These are phyloP conservation scores for Drepanosiphum platanoidis DNA, from an alignment of 2,888 invertebrate genomes.

Conservation along the genomic window DNA sequence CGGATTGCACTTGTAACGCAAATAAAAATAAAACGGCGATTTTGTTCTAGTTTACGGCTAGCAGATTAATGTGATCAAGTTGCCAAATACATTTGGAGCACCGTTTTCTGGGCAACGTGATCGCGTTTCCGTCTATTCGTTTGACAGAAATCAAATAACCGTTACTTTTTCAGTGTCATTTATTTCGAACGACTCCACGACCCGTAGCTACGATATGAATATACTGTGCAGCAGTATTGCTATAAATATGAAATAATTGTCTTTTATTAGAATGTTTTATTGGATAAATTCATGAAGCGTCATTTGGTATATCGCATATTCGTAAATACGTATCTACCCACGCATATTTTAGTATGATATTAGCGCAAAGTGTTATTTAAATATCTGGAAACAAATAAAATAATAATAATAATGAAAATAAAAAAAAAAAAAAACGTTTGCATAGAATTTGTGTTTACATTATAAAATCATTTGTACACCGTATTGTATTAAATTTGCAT, in stretches of 20 bases:
- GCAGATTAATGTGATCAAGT: too few relatives aligned
- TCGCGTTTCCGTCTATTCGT: not conserved
- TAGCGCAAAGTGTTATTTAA: not conserved
- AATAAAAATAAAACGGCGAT: too few relatives aligned
- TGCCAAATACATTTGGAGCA: too few relatives aligned
- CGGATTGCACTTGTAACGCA: too few relatives aligned
- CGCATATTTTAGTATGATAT: not conserved
- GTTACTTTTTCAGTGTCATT: not conserved
- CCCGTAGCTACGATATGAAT: too few relatives aligned
- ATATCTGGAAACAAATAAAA: not conserved
- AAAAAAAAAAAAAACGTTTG: not conserved
- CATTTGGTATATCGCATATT: too few relatives aligned
- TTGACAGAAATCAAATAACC: not conserved
- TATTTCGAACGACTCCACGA: not conserved
- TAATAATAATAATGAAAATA: not conserved
- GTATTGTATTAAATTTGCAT: not conserved
- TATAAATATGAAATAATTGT: too few relatives aligned
- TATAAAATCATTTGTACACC: not conserved
- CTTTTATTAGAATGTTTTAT: not conserved
- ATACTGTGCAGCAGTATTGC: too few relatives aligned
- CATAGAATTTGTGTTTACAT: not conserved
- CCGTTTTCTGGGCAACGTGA: not conserved
- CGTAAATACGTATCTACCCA: not conserved
- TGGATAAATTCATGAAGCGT: not conserved
- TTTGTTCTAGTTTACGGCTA: too few relatives aligned